phyloP scores from a whole-genome alignment of 2,797 vertebrate species.

The Phalanger gymnotis region DNA sequence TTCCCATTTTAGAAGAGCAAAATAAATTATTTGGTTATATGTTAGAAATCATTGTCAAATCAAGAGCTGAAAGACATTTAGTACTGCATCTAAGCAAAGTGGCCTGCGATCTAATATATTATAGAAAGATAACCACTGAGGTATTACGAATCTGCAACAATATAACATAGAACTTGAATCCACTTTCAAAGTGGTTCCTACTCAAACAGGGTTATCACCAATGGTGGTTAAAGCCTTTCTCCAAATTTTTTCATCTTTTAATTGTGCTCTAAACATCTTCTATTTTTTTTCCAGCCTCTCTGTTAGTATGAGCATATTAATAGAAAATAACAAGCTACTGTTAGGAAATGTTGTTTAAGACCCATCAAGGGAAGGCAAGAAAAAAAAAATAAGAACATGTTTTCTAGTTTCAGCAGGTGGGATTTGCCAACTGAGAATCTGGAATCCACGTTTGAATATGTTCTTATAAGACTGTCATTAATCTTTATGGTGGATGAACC shows the following conservation, averaged over 20 bases:
- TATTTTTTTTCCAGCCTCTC: conserved; percentile 35
- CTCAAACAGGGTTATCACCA: conserved; percentile 15
- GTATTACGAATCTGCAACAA: neutral
- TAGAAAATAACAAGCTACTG: conserved; percentile 17
- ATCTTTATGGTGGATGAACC: conserved; percentile 59
- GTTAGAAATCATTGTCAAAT: conserved; percentile 45
- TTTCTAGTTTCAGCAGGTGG: conserved; percentile 46
- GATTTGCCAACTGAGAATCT: conserved; percentile 52
- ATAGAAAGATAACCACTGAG: conserved; percentile 21
- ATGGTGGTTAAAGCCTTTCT: conserved; percentile 37
- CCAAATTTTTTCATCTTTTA: conserved; percentile 4
- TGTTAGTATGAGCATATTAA: conserved; percentile 34
- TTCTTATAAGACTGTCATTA: conserved; percentile 56
- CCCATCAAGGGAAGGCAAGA: conserved; percentile 15
- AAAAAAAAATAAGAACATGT: neutral
- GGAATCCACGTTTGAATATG: conserved; percentile 55
- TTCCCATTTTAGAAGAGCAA: conserved; percentile 28
- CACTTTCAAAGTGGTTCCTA: neutral
- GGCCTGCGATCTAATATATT: conserved; percentile 2
- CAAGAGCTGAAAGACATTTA: conserved; percentile 25
- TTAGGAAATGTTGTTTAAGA: conserved; percentile 46
- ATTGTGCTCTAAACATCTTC: neutral
- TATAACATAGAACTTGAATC: neutral
- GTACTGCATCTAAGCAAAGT: conserved; percentile 17
- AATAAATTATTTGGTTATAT: neutral